A percentile compares a stretch with the other conserved stretches of the same genome.
These are phyloP conservation scores for Borostomias antarcticus DNA, from an alignment of 2,797 vertebrate species.

Conservation along the genomic window DNA sequence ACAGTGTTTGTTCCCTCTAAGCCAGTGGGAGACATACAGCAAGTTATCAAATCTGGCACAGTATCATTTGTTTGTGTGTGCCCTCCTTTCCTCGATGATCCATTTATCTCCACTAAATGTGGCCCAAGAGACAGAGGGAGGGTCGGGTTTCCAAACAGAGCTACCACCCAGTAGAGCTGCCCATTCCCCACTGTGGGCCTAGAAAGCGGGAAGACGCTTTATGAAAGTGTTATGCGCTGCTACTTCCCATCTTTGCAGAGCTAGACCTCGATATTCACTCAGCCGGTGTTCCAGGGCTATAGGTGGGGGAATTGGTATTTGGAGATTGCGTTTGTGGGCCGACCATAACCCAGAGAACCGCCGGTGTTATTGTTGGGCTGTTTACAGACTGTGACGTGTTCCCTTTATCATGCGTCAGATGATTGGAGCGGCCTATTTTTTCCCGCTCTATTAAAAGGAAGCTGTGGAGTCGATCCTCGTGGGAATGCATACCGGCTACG, in stretches of 20 bases:
- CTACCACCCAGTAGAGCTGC: too few relatives aligned
- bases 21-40: not conserved
- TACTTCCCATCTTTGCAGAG: too few relatives aligned
- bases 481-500: constrained; percentile 12
- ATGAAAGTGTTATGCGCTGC: too few relatives aligned
- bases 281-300: too few relatives aligned
- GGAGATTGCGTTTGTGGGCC: not conserved
- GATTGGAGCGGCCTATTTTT: constrained; percentile 18
- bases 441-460: constrained; percentile 25
- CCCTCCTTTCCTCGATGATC: not conserved
- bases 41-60: not conserved
- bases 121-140: not conserved
- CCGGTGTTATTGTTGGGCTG: not conserved
- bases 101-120: constrained; percentile 18
- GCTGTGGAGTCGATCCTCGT: not conserved
- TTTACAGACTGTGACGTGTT: not conserved
- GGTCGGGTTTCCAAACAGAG: constrained; percentile 23
- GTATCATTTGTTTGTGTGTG: not conserved
- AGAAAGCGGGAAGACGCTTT: too few relatives aligned
- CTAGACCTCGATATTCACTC: too few relatives aligned
- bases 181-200: too few relatives aligned
- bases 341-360: too few relatives aligned
- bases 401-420: constrained; percentile 17
- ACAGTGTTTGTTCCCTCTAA: constrained; percentile 2
- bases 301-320: too few relatives aligned